Evolutionary conservation across 2,888 invertebrate species (phyloP).

Genomic region (Thera obeliscata): DNA sequence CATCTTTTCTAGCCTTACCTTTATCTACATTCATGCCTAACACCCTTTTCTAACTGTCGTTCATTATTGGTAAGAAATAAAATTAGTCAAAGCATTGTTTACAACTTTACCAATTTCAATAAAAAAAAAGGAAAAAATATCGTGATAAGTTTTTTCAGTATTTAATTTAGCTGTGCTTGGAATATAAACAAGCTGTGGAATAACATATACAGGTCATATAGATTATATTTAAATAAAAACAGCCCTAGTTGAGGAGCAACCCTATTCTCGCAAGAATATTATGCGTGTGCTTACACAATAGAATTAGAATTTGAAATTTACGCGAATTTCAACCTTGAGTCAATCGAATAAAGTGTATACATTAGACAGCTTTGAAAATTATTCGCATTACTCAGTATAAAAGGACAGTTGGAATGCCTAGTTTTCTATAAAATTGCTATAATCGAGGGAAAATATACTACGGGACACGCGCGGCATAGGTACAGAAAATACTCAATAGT

Average conservation of each 20-base stretch:
- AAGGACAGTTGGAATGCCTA: slow-evolving; percentile 38
- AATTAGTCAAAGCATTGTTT: no score
- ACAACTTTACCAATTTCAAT: no score
- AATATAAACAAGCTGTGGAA: no score
- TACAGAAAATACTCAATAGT: not conserved
- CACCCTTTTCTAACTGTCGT: no score
- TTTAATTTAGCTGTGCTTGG: no score
- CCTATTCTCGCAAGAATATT: slow-evolving; percentile 23
- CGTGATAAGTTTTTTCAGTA: no score
- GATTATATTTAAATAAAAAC: not conserved
- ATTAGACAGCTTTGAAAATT: slow-evolving; percentile 31
- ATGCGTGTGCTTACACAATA: slow-evolving; percentile 38
- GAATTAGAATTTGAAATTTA: slow-evolving; percentile 35
- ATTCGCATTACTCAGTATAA: slow-evolving; percentile 43
- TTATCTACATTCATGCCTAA: no score
- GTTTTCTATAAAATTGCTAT: slow-evolving; percentile 46
- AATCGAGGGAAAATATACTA: slow-evolving; percentile 16
- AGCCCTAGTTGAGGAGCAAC: slow-evolving; percentile 10
- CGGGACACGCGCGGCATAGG: not conserved
- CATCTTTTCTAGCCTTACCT: no score
- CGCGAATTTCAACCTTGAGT: slow-evolving; percentile 37
- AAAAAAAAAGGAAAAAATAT: no score
- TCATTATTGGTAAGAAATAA: no score
- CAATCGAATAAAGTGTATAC: slow-evolving; percentile 36
- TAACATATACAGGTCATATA: not conserved